Percentiles rank a stretch among this genome's conserved stretches.
phyloP scores from a whole-genome alignment of 2,797 vertebrate species.

The Lateolabrax maculatus region DNA sequence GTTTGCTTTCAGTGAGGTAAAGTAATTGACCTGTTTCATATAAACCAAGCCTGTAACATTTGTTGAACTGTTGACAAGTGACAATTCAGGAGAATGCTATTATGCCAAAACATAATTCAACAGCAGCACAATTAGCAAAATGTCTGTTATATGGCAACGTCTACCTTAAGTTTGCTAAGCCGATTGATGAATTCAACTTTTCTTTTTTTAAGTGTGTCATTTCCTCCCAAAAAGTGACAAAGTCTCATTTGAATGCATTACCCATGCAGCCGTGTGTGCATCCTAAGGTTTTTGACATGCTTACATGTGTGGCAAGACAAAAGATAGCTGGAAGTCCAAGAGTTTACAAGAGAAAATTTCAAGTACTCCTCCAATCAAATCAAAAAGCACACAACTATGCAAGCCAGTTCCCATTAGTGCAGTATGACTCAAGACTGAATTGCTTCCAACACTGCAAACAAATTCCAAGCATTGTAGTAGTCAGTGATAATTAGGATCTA shows the following conservation, averaged over 20 bases:
- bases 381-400: conserved; percentile 71
- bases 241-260: conserved; percentile 7
- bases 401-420: conserved; percentile 77
- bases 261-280: conserved; percentile 12
- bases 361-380: conserved; percentile 73
- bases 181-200: background rate
- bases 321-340: conserved; percentile 69
- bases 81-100: background rate
- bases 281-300: conserved; percentile 23
- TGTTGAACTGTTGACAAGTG: background rate
- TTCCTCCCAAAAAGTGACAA: conserved; percentile 16
- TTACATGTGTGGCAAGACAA: conserved; percentile 55
- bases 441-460: conserved; percentile 79
- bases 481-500: conserved; percentile 79
- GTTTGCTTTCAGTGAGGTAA: background rate
- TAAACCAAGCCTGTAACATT: background rate
- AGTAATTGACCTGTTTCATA: background rate
- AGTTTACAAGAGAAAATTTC: conserved; percentile 66
- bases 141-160: background rate
- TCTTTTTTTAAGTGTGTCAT: conserved; percentile 10
- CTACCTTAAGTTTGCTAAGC: background rate
- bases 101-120: conserved; percentile 2
- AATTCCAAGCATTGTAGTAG: conserved; percentile 78
- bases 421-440: conserved; percentile 63
- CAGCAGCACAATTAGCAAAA: background rate